Conservation (phyloP, 2,797 vertebrate genomes). For the Urocyon cinereoargenteus region DNA sequence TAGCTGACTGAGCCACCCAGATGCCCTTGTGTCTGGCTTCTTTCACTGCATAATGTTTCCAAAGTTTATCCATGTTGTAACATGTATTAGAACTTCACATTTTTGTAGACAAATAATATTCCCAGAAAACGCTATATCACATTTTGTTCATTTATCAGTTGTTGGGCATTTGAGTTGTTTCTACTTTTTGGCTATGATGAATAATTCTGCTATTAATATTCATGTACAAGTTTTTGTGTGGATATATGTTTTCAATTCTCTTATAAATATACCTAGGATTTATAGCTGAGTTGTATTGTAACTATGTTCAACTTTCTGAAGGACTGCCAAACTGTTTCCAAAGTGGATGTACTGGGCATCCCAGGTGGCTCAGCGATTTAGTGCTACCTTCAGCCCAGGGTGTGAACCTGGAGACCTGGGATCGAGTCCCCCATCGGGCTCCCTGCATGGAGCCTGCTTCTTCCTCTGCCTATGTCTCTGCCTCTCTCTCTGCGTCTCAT, state of each 20-base stretch:
- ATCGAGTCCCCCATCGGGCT: too few relatives aligned
- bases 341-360: too few relatives aligned
- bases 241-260: not conserved
- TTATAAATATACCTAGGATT: not conserved
- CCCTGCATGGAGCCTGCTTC: too few relatives aligned
- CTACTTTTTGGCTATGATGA: not conserved
- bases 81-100: not conserved
- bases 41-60: not conserved
- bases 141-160: not conserved
- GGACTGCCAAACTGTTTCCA: not conserved
- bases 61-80: not conserved
- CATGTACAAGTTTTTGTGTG: not conserved
- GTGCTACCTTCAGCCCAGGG: too few relatives aligned
- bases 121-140: not conserved
- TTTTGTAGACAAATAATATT: slow-evolving; percentile 5
- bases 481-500: too few relatives aligned
- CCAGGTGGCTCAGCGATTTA: too few relatives aligned
- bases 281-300: not conserved
- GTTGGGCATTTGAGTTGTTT: not conserved
- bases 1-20: not conserved
- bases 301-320: not conserved
- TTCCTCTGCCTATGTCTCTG: too few relatives aligned
- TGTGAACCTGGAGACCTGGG: too few relatives aligned
- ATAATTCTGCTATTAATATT: not conserved
- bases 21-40: not conserved